A percentile compares a stretch with the other conserved stretches of the same genome.
These are phyloP conservation scores for Sternotherus odoratus DNA, from an alignment of 2,797 vertebrate genomes.

Conservation along the genomic window DNA sequence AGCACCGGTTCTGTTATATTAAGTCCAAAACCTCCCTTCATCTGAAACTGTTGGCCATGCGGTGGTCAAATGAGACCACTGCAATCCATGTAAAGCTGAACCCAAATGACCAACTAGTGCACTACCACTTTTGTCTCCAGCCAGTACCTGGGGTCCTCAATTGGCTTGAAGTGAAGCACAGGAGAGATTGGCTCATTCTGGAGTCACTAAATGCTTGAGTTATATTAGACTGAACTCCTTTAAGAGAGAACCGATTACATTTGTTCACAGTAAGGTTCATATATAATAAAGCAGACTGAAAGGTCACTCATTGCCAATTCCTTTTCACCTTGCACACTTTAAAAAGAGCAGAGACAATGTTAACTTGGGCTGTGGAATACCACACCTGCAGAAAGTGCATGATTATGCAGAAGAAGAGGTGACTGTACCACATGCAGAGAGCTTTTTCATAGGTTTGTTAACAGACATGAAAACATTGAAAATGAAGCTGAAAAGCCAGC, in stretches of 20 bases:
- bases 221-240: neutral
- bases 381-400: neutral
- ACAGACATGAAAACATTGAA: neutral
- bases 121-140: neutral
- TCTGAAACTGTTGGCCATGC: too few relatives aligned
- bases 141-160: neutral
- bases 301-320: neutral
- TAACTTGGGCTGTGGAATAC: neutral
- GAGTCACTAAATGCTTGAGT: neutral
- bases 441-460: slow-evolving; percentile 20
- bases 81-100: neutral
- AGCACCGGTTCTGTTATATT: neutral
- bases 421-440: neutral
- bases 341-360: neutral
- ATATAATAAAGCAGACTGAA: neutral
- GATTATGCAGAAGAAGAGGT: neutral
- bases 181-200: neutral
- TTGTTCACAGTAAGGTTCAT: neutral
- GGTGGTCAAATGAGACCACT: neutral
- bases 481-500: neutral
- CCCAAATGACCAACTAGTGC: neutral
- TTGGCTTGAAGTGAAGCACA: neutral
- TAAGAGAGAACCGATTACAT: neutral
- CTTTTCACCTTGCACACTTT: neutral
- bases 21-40: neutral